These are phyloP conservation scores for Stylophora pistillata DNA, from an alignment of 64 coral and sea anemone genomes.

Conservation along the genomic window DNA sequence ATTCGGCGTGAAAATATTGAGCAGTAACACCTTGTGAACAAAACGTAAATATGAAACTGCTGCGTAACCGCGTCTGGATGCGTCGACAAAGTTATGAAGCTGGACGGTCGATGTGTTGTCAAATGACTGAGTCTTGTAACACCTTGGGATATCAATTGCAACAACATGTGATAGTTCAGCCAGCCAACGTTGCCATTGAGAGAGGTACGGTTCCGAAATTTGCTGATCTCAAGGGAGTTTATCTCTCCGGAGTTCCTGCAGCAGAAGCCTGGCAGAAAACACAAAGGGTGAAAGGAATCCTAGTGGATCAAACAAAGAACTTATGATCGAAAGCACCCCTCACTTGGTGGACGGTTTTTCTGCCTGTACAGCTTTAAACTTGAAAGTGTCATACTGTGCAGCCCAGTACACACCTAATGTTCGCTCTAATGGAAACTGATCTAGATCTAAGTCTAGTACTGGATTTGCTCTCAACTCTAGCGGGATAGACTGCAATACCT, in stretches of 20 bases:
- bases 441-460: slow-evolving; percentile 38
- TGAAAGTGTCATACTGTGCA: slow-evolving; percentile 31
- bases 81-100: slow-evolving; percentile 48
- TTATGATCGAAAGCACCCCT: slow-evolving; percentile 43
- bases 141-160: slow-evolving; percentile 23
- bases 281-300: slow-evolving; percentile 51
- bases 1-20: not conserved
- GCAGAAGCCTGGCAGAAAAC: slow-evolving; percentile 39
- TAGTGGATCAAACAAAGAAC: slow-evolving; percentile 50
- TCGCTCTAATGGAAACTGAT: slow-evolving; percentile 42
- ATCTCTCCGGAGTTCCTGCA: slow-evolving; percentile 46
- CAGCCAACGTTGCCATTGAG: slow-evolving; percentile 36
- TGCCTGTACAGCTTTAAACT: slow-evolving; percentile 5
- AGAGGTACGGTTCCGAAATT: slow-evolving; percentile 12
- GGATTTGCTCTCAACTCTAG: slow-evolving; percentile 26
- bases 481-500: slow-evolving; percentile 22
- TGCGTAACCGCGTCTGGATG: not conserved
- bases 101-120: not conserved
- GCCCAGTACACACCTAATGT: slow-evolving; percentile 55
- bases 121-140: slow-evolving; percentile 1
- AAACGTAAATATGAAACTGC: not conserved
- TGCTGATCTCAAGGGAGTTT: slow-evolving; percentile 40
- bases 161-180: slow-evolving; percentile 15
- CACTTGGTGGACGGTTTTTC: slow-evolving; percentile 36
- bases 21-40: not conserved